Percentiles rank a stretch among this genome's conserved stretches.
Conservation (phyloP, 2,888 invertebrate genomes). For the Mythimna loreyi region DNA sequence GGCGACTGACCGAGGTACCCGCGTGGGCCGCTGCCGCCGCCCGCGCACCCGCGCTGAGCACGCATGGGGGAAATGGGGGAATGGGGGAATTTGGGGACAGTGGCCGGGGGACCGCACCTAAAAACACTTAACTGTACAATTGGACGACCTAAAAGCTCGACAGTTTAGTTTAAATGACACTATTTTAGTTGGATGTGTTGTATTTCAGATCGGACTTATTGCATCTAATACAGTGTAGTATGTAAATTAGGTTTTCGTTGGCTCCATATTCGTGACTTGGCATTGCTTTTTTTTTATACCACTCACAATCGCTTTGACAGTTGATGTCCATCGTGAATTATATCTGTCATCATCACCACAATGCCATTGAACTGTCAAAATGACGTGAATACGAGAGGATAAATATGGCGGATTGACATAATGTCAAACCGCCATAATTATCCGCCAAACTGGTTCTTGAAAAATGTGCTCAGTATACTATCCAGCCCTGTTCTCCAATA, state of each 20-base stretch:
- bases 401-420: no score
- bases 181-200: constrained; percentile 40
- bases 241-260: constrained; percentile 25
- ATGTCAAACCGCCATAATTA: no score
- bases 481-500: neutral
- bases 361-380: constrained; percentile 18
- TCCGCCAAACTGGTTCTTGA: no score
- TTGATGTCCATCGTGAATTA: neutral
- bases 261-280: constrained; percentile 12
- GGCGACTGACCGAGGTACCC: constrained; percentile 92
- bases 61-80: constrained; percentile 54
- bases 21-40: constrained; percentile 87
- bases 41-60: constrained; percentile 84
- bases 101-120: constrained; percentile 50
- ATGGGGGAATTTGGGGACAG: constrained; percentile 31
- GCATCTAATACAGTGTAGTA: constrained; percentile 25
- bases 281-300: neutral
- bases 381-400: neutral
- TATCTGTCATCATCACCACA: constrained; percentile 6
- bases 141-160: constrained; percentile 39
- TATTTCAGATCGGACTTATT: constrained; percentile 32
- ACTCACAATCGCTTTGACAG: constrained; percentile 7
- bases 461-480: neutral
- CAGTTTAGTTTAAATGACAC: constrained; percentile 44
- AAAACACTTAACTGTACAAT: constrained; percentile 51